Conservation (phyloP, 2,888 invertebrate genomes). For the Crioceris asparagi region DNA sequence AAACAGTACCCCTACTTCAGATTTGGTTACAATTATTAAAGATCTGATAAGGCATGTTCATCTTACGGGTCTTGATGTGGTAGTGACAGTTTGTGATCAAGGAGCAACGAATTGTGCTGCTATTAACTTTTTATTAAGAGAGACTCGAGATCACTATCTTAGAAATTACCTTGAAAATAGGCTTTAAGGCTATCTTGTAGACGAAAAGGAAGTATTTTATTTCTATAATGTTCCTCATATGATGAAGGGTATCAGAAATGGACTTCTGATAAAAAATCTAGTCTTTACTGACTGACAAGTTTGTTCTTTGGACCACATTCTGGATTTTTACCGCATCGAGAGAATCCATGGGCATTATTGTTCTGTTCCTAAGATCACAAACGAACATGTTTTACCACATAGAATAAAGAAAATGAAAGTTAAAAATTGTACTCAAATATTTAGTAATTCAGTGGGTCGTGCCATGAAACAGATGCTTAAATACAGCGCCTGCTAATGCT, state of each 20-base stretch:
- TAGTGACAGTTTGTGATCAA: conserved; percentile 26
- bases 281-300: no score
- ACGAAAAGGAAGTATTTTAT: conserved; percentile 16
- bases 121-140: conserved; percentile 15
- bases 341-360: conserved; percentile 8
- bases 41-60: conserved; percentile 14
- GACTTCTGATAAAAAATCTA: conserved; percentile 12
- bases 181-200: conserved; percentile 13
- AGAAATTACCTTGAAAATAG: conserved; percentile 9
- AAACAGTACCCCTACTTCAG: conserved; percentile 11
- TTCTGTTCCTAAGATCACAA: conserved; percentile 13
- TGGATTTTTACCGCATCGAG: conserved; percentile 9
- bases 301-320: conserved; percentile 14
- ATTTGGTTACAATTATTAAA: conserved; percentile 14
- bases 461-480: no score
- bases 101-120: conserved; percentile 22
- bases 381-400: conserved; percentile 11
- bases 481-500: no score
- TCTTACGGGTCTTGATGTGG: conserved; percentile 17
- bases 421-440: conserved; percentile 16
- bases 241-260: conserved; percentile 17
- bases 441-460: conserved; percentile 13
- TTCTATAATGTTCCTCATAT: conserved; percentile 18
- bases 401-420: conserved; percentile 15
- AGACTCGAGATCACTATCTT: conserved; percentile 11